A percentile compares a stretch with the other conserved stretches of the same genome.
These are phyloP conservation scores for Coccyzus lansbergi DNA, from an alignment of 2,797 vertebrate genomes.

Conservation along the genomic window DNA sequence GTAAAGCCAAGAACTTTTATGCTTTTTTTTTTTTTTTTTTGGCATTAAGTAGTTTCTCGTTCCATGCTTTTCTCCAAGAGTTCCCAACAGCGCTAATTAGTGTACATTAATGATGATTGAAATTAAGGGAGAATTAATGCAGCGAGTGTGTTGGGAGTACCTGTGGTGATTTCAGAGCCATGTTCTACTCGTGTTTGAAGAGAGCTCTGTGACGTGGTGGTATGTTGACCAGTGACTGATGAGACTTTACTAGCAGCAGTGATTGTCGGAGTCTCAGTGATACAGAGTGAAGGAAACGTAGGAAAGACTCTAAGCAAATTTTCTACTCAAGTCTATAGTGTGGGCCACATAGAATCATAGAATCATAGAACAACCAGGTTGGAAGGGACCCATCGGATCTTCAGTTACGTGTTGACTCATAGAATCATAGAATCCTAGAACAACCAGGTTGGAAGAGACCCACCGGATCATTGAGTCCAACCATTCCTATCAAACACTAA, in stretches of 20 bases:
- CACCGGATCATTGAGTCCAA: no score
- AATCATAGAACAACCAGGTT: no score
- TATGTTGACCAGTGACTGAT: not conserved
- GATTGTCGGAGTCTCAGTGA: not conserved
- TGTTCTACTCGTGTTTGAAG: not conserved
- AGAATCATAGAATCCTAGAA: no score
- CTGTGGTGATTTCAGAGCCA: not conserved
- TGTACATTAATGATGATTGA: not conserved
- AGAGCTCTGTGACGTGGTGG: not conserved
- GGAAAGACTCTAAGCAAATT: not conserved
- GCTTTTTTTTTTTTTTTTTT: slow-evolving; percentile 3
- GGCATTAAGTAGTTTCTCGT: not conserved
- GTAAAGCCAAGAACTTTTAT: slow-evolving; percentile 28
- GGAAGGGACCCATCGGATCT: no score
- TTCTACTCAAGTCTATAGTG: rapidly evolving
- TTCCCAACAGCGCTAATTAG: slow-evolving; percentile 11
- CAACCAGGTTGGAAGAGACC: no score
- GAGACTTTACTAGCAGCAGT: not conserved
- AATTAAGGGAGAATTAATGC: not conserved
- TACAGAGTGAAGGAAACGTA: not conserved
- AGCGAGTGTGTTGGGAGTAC: not conserved
- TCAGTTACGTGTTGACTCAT: not conserved
- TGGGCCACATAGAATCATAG: not conserved
- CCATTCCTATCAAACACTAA: no score
- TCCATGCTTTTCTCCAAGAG: not conserved